These are phyloP conservation scores for Diuraphis noxia DNA, from an alignment of 1,140 invertebrate species.

Conservation along the genomic window DNA sequence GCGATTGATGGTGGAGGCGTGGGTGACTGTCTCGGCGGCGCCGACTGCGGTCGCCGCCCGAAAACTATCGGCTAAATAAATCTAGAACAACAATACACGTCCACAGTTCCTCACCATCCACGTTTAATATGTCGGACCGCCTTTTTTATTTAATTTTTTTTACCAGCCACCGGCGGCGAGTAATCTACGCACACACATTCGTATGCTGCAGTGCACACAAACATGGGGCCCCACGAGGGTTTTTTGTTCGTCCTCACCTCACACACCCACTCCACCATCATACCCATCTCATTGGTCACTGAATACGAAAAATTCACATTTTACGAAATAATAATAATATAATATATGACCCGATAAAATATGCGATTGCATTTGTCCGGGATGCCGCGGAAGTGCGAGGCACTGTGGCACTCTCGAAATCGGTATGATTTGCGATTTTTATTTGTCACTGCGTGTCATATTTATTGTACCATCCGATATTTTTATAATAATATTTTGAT, in stretches of 20 bases:
- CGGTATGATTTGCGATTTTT: not conserved
- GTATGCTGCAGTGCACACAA: not conserved
- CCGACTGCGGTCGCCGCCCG: too few species aligned
- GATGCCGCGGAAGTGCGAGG: not conserved
- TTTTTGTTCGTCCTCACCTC: not conserved
- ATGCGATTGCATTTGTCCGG: not conserved
- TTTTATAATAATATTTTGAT: not conserved
- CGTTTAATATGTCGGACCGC: not conserved
- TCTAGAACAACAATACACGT: not conserved
- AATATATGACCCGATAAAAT: conserved; percentile 7
- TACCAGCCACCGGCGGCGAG: not conserved
- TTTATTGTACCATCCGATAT: not conserved
- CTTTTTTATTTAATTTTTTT: not conserved
- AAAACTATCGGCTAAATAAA: not conserved
- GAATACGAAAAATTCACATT: not conserved
- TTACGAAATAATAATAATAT: not conserved
- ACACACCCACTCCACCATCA: too few species aligned
- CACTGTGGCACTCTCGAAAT: not conserved
- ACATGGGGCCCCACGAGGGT: not conserved
- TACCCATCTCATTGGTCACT: too few species aligned
- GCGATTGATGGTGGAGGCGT: too few species aligned
- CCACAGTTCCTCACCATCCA: not conserved
- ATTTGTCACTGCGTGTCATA: not conserved
- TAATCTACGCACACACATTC: not conserved
- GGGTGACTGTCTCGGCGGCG: too few species aligned